Evolutionary conservation across 2,113 vertebrate genomes (phyloP).

Genomic region (Heptranchias perlo): DNA sequence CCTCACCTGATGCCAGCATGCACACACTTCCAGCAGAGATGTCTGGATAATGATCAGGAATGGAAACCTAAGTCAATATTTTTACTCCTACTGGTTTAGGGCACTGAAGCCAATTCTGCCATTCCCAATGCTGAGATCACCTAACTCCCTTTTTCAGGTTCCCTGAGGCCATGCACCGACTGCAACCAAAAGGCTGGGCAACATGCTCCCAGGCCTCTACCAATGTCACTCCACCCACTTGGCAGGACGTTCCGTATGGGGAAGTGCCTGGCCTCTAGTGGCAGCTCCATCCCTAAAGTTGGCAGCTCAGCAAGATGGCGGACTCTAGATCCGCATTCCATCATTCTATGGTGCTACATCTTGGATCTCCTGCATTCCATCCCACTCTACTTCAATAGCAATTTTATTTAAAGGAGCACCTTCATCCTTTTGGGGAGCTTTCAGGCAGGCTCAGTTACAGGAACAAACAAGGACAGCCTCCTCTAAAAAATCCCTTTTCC

Average conservation of each 20-base stretch:
- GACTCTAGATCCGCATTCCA: neutral
- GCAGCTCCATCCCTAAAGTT: neutral
- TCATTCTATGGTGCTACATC: neutral
- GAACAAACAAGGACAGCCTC: neutral
- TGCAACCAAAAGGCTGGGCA: neutral
- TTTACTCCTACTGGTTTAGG: neutral
- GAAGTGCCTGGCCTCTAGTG: neutral
- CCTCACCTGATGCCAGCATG: neutral
- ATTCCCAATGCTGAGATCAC: neutral
- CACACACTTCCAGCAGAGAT: neutral
- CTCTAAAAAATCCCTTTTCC: neutral
- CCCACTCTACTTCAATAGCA: neutral
- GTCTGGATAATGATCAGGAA: neutral
- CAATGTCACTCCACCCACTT: neutral
- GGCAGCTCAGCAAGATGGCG: neutral
- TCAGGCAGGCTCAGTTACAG: neutral
- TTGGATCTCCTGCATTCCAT: no score
- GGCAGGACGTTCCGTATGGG: neutral
- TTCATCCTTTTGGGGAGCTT: neutral
- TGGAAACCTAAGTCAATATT: neutral
- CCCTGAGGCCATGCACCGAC: neutral
- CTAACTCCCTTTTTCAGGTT: neutral
- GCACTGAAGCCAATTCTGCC: neutral
- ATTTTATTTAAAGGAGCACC: neutral
- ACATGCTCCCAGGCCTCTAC: neutral